Conservation (phyloP, 2,113 vertebrate genomes). For the Amia ocellicauda region DNA sequence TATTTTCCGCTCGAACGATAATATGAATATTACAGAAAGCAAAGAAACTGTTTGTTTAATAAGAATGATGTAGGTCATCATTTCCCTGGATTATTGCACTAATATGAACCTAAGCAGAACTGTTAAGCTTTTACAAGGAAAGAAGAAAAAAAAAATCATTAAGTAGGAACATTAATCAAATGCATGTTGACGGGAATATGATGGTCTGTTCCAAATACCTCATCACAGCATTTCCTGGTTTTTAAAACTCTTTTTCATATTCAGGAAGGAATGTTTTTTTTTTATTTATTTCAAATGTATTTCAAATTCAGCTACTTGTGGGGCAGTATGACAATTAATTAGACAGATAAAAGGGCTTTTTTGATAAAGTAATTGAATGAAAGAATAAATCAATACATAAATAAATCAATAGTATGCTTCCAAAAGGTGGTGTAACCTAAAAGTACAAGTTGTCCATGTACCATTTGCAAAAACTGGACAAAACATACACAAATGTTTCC, state of each 20-base stretch:
- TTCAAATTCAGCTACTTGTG: constrained; percentile 33
- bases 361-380: too few species aligned
- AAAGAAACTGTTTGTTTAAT: constrained; percentile 39
- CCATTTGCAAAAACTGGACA: too few species aligned
- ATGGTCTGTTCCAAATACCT: constrained; percentile 52
- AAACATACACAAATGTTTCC: too few species aligned
- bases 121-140: constrained; percentile 3
- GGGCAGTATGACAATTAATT: constrained; percentile 23
- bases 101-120: constrained; percentile 18
- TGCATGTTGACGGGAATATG: constrained; percentile 31
- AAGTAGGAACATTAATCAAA: constrained; percentile 25
- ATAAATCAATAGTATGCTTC: too few species aligned
- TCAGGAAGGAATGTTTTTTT: constrained; percentile 36
- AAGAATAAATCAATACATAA: too few species aligned
- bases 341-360: too few species aligned
- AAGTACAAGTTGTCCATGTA: too few species aligned
- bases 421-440: too few species aligned
- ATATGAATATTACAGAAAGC: constrained; percentile 45
- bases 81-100: constrained; percentile 25
- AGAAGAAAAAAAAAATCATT: constrained; percentile 4
- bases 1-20: constrained; percentile 6
- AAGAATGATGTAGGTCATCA: constrained; percentile 40
- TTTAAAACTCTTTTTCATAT: constrained; percentile 37
- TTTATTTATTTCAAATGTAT: too few species aligned
- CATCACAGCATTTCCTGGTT: constrained; percentile 44